phyloP scores from a whole-genome alignment of 2,888 invertebrate genomes.

The Heliconius cydno region DNA sequence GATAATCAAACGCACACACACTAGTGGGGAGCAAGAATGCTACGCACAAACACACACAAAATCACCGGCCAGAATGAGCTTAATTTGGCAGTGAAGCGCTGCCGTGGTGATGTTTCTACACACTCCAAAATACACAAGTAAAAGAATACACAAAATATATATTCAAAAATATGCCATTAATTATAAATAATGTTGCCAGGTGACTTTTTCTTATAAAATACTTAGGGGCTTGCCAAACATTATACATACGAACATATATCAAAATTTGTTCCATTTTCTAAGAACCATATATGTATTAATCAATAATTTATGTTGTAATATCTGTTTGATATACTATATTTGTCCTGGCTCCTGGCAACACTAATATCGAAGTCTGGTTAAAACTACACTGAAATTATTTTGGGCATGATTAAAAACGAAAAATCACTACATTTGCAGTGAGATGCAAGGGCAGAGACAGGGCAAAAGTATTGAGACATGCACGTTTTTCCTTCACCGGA shows the following conservation, averaged over 20 bases:
- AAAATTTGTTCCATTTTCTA: neutral
- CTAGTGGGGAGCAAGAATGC: conserved; percentile 66
- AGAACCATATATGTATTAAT: neutral
- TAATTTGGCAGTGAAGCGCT: conserved; percentile 54
- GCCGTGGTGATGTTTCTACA: conserved; percentile 62
- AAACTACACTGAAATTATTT: conserved; percentile 28
- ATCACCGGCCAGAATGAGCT: conserved; percentile 82
- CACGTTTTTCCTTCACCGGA: conserved; percentile 19
- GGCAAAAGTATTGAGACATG: conserved; percentile 23
- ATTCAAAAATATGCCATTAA: conserved; percentile 35
- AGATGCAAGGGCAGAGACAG: conserved; percentile 19
- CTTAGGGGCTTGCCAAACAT: too few species aligned
- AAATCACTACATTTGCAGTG: conserved; percentile 21
- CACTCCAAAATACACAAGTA: conserved; percentile 69
- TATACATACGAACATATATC: neutral
- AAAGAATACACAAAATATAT: conserved; percentile 55
- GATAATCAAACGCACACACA: conserved; percentile 68
- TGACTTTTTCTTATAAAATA: conserved; percentile 1
- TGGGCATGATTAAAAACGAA: conserved; percentile 13
- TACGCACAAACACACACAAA: conserved; percentile 76
- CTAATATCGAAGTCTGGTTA: neutral
- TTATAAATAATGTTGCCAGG: conserved; percentile 24
- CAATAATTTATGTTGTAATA: neutral
- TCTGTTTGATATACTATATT: conserved; percentile 2
- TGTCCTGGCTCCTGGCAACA: conserved; percentile 7